Evolutionary conservation across 2,888 invertebrate genomes (phyloP), one percentile per base, ranked within the genome.

Genomic region (Limnephilus auricula): DNA sequence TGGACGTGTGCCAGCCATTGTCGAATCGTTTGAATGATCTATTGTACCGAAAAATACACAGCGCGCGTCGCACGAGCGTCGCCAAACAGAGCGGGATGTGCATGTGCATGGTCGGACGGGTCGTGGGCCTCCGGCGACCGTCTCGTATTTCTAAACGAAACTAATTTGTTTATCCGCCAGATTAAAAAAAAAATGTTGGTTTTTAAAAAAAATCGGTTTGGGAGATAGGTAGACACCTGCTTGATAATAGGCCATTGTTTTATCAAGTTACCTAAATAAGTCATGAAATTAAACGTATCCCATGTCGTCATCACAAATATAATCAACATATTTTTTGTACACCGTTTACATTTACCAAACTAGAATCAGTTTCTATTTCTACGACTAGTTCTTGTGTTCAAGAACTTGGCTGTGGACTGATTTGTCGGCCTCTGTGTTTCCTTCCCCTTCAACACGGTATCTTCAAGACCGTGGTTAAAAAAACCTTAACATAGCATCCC

Each of bases 21-120:
- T 92, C 88, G 92, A 92, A 92, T 92, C 92, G 92, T 92, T 93
- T 93, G 92, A 93, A 93, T 93, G 92, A 92, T 92, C 92, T 90
- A 93, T 93, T 93, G 93, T 93, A 91, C 92, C 92, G 91, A 92
- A 93, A 93, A 93, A 93, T 92, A 93, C 92, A 93, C 93, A 93
- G 85, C 89, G 90, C 84, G 82, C 92, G 87, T 37, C 88, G 88
- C 82, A 91, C 87, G 40, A 85, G 90, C 92, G 90, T 92, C 91
- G 89, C 91, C 93, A 93, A 92, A 91, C 90, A 90, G 83, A 90
- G 78, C 89, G 85, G 79, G 37, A 31, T 50, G 82, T 45, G 89
- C 82, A 31, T 50, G 82, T 45, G 89, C 82, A 50, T 40, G 89
- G 80, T 32, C 40, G 25, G 32, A 31, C n/a, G 79, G 79, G 18